A percentile compares a stretch with the other conserved stretches of the same genome.
Conservation (phyloP, 2,797 vertebrate species). For the Platyrinchus mystaceus region DNA sequence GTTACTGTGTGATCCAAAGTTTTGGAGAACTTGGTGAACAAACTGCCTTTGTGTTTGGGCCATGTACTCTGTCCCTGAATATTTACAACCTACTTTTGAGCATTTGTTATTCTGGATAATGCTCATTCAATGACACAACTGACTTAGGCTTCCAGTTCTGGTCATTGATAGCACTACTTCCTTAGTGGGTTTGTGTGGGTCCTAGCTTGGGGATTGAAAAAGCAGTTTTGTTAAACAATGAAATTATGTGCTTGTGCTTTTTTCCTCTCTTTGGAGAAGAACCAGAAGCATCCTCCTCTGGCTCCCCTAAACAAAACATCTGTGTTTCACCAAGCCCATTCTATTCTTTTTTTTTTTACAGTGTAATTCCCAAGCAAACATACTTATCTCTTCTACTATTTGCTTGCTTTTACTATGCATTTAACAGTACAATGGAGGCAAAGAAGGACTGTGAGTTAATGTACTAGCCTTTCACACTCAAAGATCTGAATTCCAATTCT, state of each 20-base stretch:
- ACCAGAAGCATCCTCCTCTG: conserved; percentile 17
- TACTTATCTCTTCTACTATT: conserved; percentile 20
- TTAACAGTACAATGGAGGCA: conserved; percentile 42
- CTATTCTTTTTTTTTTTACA: not conserved
- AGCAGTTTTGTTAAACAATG: not conserved
- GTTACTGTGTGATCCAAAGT: not conserved
- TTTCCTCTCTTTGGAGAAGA: conserved; percentile 6
- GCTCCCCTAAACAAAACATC: conserved; percentile 21
- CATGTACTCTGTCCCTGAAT: not conserved
- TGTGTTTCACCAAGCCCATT: conserved; percentile 13
- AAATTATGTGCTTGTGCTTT: not conserved
- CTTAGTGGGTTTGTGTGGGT: not conserved
- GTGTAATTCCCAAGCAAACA: conserved; percentile 38
- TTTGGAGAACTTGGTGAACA: not conserved
- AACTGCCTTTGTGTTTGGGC: not conserved
- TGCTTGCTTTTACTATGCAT: conserved; percentile 33
- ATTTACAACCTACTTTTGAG: not conserved
- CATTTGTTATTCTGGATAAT: not conserved
- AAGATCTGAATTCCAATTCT: conserved; percentile 56
- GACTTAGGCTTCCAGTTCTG: not conserved
- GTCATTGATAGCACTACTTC: not conserved
- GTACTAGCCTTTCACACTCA: conserved; percentile 25
- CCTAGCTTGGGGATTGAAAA: not conserved
- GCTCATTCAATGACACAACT: not conserved
- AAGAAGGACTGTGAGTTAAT: conserved; percentile 35